Evolutionary conservation across 2,113 vertebrate species (phyloP).

Genomic region (Pseudopipra pipra): DNA sequence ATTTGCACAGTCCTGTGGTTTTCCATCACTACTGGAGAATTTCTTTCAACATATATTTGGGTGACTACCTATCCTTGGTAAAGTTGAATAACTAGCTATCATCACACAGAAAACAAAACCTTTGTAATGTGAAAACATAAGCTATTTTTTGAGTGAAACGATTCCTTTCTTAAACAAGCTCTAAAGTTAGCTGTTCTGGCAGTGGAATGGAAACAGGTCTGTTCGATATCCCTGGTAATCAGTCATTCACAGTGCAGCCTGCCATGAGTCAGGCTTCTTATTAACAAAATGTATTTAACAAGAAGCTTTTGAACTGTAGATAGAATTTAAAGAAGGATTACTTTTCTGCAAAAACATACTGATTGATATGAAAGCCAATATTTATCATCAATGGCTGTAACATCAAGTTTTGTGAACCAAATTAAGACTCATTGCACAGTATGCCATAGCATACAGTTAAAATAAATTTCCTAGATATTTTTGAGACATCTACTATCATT

Average conservation of each 20-base stretch:
- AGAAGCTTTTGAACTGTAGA: neutral
- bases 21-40: neutral
- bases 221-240: neutral
- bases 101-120: neutral
- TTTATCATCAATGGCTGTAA: neutral
- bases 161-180: neutral
- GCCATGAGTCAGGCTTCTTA: neutral
- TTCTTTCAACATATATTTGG: neutral
- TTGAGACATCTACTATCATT: neutral
- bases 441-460: neutral
- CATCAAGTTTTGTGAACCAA: neutral
- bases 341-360: neutral
- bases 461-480: neutral
- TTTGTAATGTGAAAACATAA: neutral
- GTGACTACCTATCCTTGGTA: neutral
- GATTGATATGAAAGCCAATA: neutral
- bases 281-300: neutral
- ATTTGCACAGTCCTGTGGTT: neutral
- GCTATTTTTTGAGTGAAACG: neutral
- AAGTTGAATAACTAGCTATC: neutral
- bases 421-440: neutral
- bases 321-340: neutral
- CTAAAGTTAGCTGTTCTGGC: neutral
- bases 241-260: neutral
- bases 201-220: neutral